phyloP scores from a whole-genome alignment of 2,113 vertebrate species.

The Myotis lucifugus region DNA sequence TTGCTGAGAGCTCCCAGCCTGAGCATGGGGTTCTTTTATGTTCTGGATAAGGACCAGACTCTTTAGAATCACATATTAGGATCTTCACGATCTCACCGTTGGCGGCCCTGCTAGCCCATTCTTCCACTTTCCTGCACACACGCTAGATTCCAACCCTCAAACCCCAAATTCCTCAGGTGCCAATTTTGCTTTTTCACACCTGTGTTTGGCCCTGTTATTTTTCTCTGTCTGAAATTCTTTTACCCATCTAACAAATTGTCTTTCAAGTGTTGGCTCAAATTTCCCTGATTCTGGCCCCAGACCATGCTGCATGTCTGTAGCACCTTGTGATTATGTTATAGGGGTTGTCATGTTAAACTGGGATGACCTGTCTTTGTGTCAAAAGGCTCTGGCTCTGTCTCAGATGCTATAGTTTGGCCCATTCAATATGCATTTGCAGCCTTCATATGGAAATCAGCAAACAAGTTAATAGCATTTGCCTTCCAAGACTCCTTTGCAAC shows the following conservation, averaged over 20 bases:
- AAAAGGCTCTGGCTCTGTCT: neutral
- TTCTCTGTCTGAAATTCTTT: neutral
- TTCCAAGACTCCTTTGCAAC: neutral
- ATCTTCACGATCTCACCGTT: neutral
- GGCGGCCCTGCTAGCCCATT: neutral
- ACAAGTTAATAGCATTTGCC: neutral
- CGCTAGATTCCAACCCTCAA: neutral
- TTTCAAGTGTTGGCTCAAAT: neutral
- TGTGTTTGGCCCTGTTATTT: neutral
- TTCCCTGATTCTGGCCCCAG: neutral
- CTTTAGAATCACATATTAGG: neutral
- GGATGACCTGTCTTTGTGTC: neutral
- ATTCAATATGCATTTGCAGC: neutral
- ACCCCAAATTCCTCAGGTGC: neutral
- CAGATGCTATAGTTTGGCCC: neutral
- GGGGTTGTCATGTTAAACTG: neutral
- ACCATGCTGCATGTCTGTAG: neutral
- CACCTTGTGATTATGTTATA: neutral
- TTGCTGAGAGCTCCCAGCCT: neutral
- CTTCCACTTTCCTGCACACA: neutral
- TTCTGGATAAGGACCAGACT: neutral
- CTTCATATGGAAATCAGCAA: neutral
- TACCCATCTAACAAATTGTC: neutral
- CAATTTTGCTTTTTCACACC: neutral
- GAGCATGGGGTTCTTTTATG: neutral